phyloP scores from a whole-genome alignment of 2,113 vertebrate genomes.

The Upupa epops region DNA sequence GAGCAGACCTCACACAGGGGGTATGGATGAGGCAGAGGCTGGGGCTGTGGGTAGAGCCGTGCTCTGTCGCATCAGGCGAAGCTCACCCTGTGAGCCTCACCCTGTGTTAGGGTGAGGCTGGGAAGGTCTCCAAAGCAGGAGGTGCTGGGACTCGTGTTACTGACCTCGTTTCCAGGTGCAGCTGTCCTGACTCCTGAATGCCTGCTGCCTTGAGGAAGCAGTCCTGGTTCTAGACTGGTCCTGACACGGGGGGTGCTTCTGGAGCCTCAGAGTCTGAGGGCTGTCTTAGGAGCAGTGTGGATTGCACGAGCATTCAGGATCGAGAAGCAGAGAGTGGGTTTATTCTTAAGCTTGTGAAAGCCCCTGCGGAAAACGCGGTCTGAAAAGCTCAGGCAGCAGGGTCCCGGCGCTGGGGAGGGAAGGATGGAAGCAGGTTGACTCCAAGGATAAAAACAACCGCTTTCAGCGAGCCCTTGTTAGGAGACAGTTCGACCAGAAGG shows the following conservation, averaged over 20 bases:
- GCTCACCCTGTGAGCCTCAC: too few species aligned
- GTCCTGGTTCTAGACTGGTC: not conserved
- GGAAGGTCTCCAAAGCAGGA: not conserved
- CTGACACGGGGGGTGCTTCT: not conserved
- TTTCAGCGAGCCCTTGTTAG: constrained; percentile 19
- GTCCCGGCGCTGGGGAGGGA: not conserved
- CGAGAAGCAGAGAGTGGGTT: not conserved
- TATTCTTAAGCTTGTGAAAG: not conserved
- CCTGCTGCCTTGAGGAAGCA: not conserved
- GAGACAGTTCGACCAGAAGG: not conserved
- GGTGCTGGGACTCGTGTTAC: not conserved
- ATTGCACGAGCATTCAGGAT: constrained; percentile 2
- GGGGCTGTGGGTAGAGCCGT: not conserved
- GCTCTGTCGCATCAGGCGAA: not conserved
- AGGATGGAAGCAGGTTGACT: not conserved
- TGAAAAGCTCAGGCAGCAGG: not conserved
- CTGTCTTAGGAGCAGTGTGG: not conserved
- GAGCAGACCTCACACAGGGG: rapidly evolving
- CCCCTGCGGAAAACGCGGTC: not conserved
- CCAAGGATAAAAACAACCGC: not conserved
- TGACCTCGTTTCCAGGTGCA: not conserved
- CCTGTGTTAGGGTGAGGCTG: not conserved
- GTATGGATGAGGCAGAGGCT: not conserved
- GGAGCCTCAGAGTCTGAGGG: not conserved
- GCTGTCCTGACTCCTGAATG: not conserved